A percentile compares a stretch with the other conserved stretches of the same genome.
These are phyloP conservation scores for Eutrigla gurnardus DNA, from an alignment of 2,797 vertebrate species.

Conservation along the genomic window DNA sequence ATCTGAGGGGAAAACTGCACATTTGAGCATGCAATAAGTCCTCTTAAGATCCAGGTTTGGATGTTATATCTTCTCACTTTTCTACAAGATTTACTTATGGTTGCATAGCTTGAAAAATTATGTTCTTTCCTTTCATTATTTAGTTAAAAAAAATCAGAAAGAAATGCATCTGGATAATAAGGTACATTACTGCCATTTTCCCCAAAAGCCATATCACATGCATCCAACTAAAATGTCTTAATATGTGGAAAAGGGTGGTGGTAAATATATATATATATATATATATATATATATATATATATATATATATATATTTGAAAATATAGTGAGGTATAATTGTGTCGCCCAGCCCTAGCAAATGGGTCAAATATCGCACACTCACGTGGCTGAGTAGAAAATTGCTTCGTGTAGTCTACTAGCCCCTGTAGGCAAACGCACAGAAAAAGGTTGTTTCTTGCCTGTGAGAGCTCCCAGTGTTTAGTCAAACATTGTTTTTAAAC, in stretches of 20 bases:
- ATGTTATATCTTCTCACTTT: too few relatives aligned
- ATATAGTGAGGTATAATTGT: not conserved
- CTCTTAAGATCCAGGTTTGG: too few relatives aligned
- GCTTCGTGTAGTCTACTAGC: not conserved
- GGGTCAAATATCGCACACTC: not conserved
- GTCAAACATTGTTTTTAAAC: conserved; percentile 57
- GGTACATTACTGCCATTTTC: not conserved
- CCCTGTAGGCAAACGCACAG: not conserved
- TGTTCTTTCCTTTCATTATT: not conserved
- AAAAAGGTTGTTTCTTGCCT: conserved; percentile 15
- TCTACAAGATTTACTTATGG: too few relatives aligned
- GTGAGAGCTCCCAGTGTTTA: conserved; percentile 44
- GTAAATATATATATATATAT: too few relatives aligned
- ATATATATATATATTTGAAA: too few relatives aligned
- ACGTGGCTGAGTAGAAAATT: not conserved
- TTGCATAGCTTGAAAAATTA: too few relatives aligned
- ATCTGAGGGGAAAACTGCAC: not conserved
- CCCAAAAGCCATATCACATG: not conserved
- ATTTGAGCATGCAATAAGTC: too few relatives aligned
- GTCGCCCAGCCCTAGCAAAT: not conserved
- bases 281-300: too few relatives aligned
- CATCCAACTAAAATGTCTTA: too few relatives aligned
- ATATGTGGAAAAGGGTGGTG: not conserved
- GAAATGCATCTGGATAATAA: not conserved
- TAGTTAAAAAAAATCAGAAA: not conserved